Evolutionary conservation across 2,888 invertebrate genomes (phyloP).

Genomic region (Agrochola lychnidis): DNA sequence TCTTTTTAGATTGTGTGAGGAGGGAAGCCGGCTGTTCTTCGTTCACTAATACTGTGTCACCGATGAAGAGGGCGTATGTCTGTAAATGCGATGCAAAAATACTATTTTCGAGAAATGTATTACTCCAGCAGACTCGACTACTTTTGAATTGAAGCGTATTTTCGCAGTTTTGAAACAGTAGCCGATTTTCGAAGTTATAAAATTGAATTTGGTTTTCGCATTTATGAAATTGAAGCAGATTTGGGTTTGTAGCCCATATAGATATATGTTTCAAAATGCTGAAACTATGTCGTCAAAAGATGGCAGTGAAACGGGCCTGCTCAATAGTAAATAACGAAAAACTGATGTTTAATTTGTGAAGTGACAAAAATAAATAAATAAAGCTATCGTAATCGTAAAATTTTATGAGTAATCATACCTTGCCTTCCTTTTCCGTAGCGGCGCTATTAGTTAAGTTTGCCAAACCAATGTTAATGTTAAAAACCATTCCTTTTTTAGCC

Average conservation of each 20-base stretch:
- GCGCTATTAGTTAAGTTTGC: slow-evolving; percentile 95
- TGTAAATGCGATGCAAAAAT: slow-evolving; percentile 61
- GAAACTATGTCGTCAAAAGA: not conserved
- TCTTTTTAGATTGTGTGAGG: slow-evolving; percentile 98
- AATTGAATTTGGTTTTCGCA: not conserved
- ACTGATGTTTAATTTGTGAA: not conserved
- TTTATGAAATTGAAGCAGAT: not conserved
- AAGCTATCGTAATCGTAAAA: not conserved
- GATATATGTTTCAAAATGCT: not conserved
- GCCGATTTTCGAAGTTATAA: not conserved
- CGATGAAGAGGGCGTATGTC: slow-evolving; percentile 97
- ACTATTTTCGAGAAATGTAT: not conserved
- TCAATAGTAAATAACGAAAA: not conserved
- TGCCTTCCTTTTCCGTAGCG: slow-evolving; percentile 96
- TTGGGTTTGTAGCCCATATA: not conserved
- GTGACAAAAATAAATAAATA: no score
- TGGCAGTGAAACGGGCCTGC: not conserved
- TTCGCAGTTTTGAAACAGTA: not conserved
- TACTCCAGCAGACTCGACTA: not conserved
- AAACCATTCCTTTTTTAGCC: slow-evolving; percentile 98
- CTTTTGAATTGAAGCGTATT: not conserved
- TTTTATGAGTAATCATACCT: slow-evolving; percentile 83
- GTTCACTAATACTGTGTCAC: slow-evolving; percentile 98
- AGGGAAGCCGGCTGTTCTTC: slow-evolving; percentile 96
- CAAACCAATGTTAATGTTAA: slow-evolving; percentile 98